Evolutionary conservation across 2,113 vertebrate genomes (phyloP), one percentile per base, ranked within the genome.

Genomic region (Chaetura pelagica): DNA sequence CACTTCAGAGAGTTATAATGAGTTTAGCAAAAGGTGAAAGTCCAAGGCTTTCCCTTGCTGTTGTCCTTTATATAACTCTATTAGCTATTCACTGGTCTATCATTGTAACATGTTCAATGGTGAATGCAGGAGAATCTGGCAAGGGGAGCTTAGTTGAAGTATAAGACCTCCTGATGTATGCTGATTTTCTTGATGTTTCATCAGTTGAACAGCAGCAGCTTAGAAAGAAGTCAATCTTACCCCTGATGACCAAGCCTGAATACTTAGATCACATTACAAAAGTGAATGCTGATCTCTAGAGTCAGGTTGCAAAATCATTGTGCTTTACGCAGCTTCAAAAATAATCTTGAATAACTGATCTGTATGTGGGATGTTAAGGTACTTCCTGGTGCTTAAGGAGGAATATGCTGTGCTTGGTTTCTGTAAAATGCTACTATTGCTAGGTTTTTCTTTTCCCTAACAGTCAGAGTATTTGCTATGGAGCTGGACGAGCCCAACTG

Each of bases 151-250:
- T 67, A 84, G 27, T 7, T 46, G 35, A 38, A 89, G 15, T 40
- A 4, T 61, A 82, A 67, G 48, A 87, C 40, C 61, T 92, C 30
- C 59, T 90, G 75, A 94, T 95, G 48, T 89, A 92, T 95, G 94
- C 94, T 97, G 94, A 95, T 96, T 96, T 84, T 91, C 63, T 94
- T 93, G 88, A 79, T 7, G 34, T 87, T 94, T 94, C 84, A 94
- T 94, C 89, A 90, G 61, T 27, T 64, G 87, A 94, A 85, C 46
- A 74, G 48, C 12, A 89, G 64, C 75, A 66, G 14, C 42, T 95
- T 85, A 86, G 75, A 93, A 86, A 93, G 78, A 78, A 94, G 82
- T 95, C 92, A 95, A 64, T 93, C 82, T 96, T 67, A 64, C 20
- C 3, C 15, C 27, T 80, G 85, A 93, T 94, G 85, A 91, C 77